Evolutionary conservation across 2,888 invertebrate species (phyloP), one percentile per base, ranked within the genome.

Genomic region (Andricus quercusramuli): DNA sequence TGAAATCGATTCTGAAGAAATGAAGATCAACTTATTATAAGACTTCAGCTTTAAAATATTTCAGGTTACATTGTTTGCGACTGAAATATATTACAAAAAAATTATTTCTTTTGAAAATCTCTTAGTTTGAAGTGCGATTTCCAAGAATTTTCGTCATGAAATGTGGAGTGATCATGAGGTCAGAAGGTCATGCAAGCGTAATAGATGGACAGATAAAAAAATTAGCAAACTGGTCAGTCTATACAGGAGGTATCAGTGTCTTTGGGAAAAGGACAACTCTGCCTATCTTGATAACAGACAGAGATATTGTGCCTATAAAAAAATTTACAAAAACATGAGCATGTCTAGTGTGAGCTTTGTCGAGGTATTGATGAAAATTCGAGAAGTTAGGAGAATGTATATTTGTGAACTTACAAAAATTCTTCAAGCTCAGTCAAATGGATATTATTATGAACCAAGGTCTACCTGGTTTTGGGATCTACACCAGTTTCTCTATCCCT

Each of bases 321-420:
- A 77, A 3, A 90, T 90, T 77, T 84, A 86, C 78, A 66, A 83
- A 17, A 80, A 77, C 8, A 81, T 86, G 80, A 25, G 67, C 17
- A 1, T 82, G 25, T 78, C 80, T 1, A 78, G 82, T 29, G 79
- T 85, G 22, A 86, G 65, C 5, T 32, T 88, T 62, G 44, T 88
- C 20, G 87, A 89, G 79, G 85, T 89, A 37, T 85, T 90, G 77
- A 81, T 89, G 84, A 89, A 88, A 78, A 85, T 90, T 17, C 88
- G 87, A 17, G 84, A 88, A 77, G 79, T 90, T 67, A 83, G 88
- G 25, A 83, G 83, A n/a, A 29, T 83, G 20, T 90, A 89, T 84
- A 83, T 88, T 6, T 51, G 74, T 32, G 87, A 90, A 68, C 79
- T 89, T 47, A 85, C 82, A 64, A 86, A 70, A 66, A 79, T 86